Conservation (phyloP, 1,140 invertebrate species). For the Drosophila ironensis region DNA sequence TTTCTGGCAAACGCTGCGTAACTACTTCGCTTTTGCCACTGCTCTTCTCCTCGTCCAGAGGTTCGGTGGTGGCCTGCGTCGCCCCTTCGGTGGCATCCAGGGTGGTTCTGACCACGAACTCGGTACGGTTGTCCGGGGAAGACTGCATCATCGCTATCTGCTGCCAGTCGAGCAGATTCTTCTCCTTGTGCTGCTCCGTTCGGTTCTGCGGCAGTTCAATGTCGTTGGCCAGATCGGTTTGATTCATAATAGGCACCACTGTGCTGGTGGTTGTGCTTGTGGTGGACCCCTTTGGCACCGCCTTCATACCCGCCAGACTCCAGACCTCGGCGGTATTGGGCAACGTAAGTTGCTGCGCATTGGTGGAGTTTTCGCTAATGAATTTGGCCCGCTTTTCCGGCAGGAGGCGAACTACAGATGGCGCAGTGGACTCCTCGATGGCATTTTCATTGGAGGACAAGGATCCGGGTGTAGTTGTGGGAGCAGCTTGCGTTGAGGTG, state of each 20-base stretch:
- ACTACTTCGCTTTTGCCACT: neutral
- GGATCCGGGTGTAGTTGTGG: neutral
- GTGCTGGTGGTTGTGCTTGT: slow-evolving; percentile 1
- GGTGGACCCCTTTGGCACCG: slow-evolving; percentile 34
- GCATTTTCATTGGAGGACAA: slow-evolving; percentile 54
- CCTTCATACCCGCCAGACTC: slow-evolving; percentile 73
- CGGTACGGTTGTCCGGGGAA: slow-evolving; percentile 42
- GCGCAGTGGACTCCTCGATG: slow-evolving; percentile 45
- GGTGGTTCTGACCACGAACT: slow-evolving; percentile 48
- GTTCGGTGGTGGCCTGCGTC: slow-evolving; percentile 40
- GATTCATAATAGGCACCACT: neutral
- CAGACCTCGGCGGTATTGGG: slow-evolving; percentile 70
- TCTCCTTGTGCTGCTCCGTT: slow-evolving; percentile 50
- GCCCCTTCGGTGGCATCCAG: slow-evolving; percentile 57
- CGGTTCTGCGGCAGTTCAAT: slow-evolving; percentile 42
- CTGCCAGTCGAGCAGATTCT: slow-evolving; percentile 73
- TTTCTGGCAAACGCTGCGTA: neutral
- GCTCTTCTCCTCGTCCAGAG: slow-evolving; percentile 1
- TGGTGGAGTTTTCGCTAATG: slow-evolving; percentile 75
- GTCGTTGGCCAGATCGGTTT: slow-evolving; percentile 54
- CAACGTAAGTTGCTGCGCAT: slow-evolving; percentile 61
- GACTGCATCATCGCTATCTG: slow-evolving; percentile 59
- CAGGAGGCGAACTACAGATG: slow-evolving; percentile 18
- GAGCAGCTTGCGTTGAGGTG: slow-evolving; percentile 10
- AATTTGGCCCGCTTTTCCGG: slow-evolving; percentile 70